phyloP scores from a whole-genome alignment of 2,888 invertebrate genomes.

The Tetragonula carbonaria region DNA sequence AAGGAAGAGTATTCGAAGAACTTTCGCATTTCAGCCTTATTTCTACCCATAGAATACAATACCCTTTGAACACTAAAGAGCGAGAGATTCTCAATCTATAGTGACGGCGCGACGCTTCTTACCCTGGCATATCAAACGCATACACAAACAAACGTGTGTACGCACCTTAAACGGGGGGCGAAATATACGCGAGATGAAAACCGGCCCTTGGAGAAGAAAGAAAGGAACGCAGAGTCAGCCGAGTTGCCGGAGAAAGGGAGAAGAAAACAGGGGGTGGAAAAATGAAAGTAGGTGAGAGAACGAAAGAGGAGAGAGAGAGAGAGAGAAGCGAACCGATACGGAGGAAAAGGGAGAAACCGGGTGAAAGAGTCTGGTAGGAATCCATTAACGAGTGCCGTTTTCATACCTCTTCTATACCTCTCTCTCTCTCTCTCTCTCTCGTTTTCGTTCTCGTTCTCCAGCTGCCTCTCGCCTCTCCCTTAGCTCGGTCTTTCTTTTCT shows the following conservation, averaged over 20 bases:
- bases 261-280: not conserved
- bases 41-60: too few species aligned
- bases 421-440: slow-evolving; percentile 28
- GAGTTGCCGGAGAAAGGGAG: not conserved
- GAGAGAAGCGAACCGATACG: slow-evolving; percentile 34
- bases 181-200: slow-evolving; percentile 33
- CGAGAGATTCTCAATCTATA: too few species aligned
- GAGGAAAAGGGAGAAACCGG: slow-evolving; percentile 36
- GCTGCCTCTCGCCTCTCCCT: slow-evolving; percentile 12
- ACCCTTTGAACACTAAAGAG: too few species aligned
- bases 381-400: slow-evolving; percentile 82
- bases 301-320: slow-evolving; percentile 1
- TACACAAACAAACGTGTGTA: too few species aligned
- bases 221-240: not conserved
- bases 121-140: not conserved
- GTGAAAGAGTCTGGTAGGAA: slow-evolving; percentile 68
- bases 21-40: too few species aligned
- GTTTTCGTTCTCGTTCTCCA: slow-evolving; percentile 27
- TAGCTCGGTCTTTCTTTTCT: slow-evolving; percentile 14
- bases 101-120: too few species aligned
- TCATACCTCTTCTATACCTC: slow-evolving; percentile 71
- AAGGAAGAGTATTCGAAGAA: too few species aligned
- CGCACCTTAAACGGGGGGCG: not conserved
- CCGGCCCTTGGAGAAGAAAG: slow-evolving; percentile 13
- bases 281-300: slow-evolving; percentile 21